Percentiles rank a stretch among this genome's conserved stretches.
Evolutionary conservation across 2,797 vertebrate genomes (phyloP).

Genomic region (Mionectes olivaceus): DNA sequence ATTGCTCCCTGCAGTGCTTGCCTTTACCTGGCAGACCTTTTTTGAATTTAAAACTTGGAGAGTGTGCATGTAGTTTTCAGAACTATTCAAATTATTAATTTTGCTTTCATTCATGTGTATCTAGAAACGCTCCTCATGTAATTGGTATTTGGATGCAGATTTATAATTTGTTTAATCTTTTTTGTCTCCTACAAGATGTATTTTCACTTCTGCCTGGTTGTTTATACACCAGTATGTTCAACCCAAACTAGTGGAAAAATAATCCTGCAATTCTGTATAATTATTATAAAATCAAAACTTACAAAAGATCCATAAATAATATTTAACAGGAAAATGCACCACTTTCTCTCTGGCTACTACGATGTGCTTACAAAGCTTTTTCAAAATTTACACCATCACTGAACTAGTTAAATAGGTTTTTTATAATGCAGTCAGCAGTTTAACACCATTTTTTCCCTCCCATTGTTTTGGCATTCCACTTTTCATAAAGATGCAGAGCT

Average conservation of each 20-base stretch:
- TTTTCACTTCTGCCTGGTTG: not conserved
- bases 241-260: not conserved
- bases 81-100: not conserved
- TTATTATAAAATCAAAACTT: not conserved
- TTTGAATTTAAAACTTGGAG: not conserved
- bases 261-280: not conserved
- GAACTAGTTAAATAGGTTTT: not conserved
- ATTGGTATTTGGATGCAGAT: not conserved
- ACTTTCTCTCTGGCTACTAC: not conserved
- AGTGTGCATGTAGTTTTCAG: not conserved
- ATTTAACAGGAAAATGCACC: not conserved
- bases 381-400: not conserved
- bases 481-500: not conserved
- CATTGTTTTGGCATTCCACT: not conserved
- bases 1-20: not conserved
- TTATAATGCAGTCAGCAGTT: not conserved
- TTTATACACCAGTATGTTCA: not conserved
- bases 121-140: not conserved
- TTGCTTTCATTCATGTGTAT: not conserved
- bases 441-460: rapidly evolving
- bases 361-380: not conserved
- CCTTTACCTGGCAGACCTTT: not conserved
- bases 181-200: not conserved
- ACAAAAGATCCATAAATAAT: not conserved
- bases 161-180: not conserved